Evolutionary conservation across 92 coral and sea anemone species (phyloP), one percentile per base, ranked within the genome.

Genomic region (Epizoanthus illoricatus): DNA sequence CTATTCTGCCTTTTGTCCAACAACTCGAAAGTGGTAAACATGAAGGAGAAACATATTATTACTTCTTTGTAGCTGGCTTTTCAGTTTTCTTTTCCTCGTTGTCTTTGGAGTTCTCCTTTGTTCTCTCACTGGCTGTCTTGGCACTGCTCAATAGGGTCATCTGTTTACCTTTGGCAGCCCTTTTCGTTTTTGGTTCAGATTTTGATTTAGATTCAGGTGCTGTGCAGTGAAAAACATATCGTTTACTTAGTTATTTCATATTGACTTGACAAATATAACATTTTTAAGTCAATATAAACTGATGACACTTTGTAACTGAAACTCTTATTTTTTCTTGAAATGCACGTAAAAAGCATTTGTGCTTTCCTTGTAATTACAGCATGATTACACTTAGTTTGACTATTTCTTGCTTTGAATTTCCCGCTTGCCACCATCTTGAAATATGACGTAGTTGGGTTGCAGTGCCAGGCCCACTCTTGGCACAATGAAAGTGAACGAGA

Each of bases 121-220:
- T 59, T 66, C 84, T 84, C 76, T 84, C 87, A 19, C 87, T 63
- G 24, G 84, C 62, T 12, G 89, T 84, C 79, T 89, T 78, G 3
- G 60, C 36, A 28, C 58, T 43, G 65, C 65, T 88, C 55, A 90
- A 47, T 10, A 95, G 74, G 5, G 97, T 95, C 89, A 87, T 93
- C 63, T 95, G 98, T 78, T 91, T 95, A 15, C 91, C 86, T 73
- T 84, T 87, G 17, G 24, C 82, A 40, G 61, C 42, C 65, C 40
- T 91, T 83, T 90, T 92, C 91, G 85, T 94, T 76, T 84, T 87
- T 75, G 79, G 73, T 3, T 70, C 86, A 18, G 90, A 65, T 59
- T 88, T 78, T 41, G 49, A 70, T 78, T 78, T 93, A 33, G 92
- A 70, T 60, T 91, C 86, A 42, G 98, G 92, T 7, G 97, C 97